Evolutionary conservation across 2,113 vertebrate genomes (phyloP).

Genomic region (Raja brachyura): DNA sequence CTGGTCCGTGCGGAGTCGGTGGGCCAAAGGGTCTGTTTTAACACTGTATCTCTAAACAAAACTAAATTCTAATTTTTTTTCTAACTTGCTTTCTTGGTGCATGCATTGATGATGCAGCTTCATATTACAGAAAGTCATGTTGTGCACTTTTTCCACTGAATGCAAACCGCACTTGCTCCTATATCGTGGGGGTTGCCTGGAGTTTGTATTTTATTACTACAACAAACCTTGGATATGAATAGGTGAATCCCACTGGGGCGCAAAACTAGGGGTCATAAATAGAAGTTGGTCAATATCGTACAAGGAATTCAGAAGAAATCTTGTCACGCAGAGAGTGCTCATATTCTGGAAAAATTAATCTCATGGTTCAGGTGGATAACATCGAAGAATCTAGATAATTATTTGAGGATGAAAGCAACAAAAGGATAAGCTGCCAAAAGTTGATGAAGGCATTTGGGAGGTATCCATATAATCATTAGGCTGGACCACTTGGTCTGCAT

Average conservation of each 20-base stretch:
- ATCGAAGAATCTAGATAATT: not conserved
- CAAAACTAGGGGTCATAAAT: not conserved
- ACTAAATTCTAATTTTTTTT: no score
- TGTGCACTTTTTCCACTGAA: no score
- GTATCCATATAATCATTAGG: not conserved
- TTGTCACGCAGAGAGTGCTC: not conserved
- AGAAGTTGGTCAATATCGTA: not conserved
- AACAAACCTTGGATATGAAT: not conserved
- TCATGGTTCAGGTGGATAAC: not conserved
- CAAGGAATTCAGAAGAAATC: not conserved
- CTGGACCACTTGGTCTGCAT: not conserved
- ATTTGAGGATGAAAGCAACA: not conserved
- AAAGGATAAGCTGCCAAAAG: not conserved
- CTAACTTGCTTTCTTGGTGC: no score
- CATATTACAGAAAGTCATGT: no score
- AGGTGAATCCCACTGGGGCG: not conserved
- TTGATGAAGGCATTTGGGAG: not conserved
- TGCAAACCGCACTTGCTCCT: no score
- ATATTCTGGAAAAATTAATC: no score
- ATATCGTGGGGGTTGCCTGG: no score
- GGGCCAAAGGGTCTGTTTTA: no score
- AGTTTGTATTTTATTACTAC: not conserved
- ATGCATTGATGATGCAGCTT: no score
- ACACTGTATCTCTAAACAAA: no score
- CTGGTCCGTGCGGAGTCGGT: no score